Evolutionary conservation across 2,888 invertebrate genomes (phyloP), one percentile per base, ranked within the genome.

Genomic region (Limenitis camilla): DNA sequence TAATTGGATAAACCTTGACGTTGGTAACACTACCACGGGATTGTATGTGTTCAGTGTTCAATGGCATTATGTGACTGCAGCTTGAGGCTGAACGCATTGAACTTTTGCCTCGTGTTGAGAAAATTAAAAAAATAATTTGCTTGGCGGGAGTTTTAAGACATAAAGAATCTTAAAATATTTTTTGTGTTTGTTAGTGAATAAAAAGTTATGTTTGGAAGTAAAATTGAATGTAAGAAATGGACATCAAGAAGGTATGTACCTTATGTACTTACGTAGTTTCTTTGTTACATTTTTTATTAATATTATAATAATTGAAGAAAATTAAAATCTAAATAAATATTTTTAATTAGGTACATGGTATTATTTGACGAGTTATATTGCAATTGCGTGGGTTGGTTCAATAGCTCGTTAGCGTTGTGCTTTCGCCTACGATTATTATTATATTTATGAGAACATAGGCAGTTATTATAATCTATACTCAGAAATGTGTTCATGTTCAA

Each of bases 211-310:
- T 91, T 91, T 68, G 90, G 90, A 56, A 89, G 89, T 63, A 89
- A 89, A 69, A 71, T 82, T 53, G 90, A 91, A 58, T 89, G 89
- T 43, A 82, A 91, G 69, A 84, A 86, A 58, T 91, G 91, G 91
- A 83, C 86, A 0, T 78, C 78, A 0, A 68, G 71, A 49, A 63
- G 66, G 60, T 61, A 53, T 30, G 49, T 49, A 11, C 8, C 44
- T 30, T 35, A 29, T 30, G 9, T 19, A 19, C 19, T 19, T 19
- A 19, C 19, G 19, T 19, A 1, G 19, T 19, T 19, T 19, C 19
- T 19, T 19, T 19, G 19, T 19, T 19, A 1, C 19, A 19, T 19
- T 19, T 19, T n/a, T n/a, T n/a, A n/a, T n/a, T n/a, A n/a, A n/a
- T n/a, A n/a, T n/a, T n/a, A n/a, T n/a, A n/a, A n/a, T n/a, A n/a